These are phyloP conservation scores for Mus caroli DNA, from an alignment of 2,797 vertebrate species.

Conservation along the genomic window DNA sequence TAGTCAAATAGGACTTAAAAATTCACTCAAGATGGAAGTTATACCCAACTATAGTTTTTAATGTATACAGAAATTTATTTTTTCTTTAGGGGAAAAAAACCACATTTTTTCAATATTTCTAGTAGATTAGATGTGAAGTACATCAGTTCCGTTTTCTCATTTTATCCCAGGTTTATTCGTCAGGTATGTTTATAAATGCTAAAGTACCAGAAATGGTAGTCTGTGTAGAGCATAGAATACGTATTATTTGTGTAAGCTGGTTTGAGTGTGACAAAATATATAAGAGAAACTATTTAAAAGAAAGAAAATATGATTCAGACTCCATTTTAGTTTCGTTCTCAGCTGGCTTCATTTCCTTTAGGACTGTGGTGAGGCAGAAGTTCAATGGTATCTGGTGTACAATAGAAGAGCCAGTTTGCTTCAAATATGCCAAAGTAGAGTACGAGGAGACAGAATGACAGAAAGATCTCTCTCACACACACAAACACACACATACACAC, in stretches of 20 bases:
- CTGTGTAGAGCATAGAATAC: background rate
- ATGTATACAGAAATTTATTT: background rate
- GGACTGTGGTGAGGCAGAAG: background rate
- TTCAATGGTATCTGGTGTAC: no score
- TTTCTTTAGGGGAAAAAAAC: background rate
- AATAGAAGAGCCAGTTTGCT: background rate
- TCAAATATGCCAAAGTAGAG: background rate
- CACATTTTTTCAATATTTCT: background rate
- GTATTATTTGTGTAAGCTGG: background rate
- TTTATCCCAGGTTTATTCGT: background rate
- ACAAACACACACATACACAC: background rate
- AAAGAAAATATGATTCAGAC: background rate
- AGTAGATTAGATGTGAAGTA: background rate
- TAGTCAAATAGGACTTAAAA: background rate
- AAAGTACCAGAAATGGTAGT: background rate
- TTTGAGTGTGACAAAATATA: background rate
- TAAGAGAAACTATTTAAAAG: background rate
- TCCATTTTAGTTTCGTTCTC: background rate
- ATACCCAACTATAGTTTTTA: background rate
- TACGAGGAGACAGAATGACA: background rate
- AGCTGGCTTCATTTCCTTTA: background rate
- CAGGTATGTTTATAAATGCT: background rate
- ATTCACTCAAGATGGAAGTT: background rate
- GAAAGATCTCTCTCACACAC: background rate
- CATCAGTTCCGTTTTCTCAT: background rate